phyloP scores from a whole-genome alignment of 2,797 vertebrate species.

The Acrossocheilus wenchowensis region DNA sequence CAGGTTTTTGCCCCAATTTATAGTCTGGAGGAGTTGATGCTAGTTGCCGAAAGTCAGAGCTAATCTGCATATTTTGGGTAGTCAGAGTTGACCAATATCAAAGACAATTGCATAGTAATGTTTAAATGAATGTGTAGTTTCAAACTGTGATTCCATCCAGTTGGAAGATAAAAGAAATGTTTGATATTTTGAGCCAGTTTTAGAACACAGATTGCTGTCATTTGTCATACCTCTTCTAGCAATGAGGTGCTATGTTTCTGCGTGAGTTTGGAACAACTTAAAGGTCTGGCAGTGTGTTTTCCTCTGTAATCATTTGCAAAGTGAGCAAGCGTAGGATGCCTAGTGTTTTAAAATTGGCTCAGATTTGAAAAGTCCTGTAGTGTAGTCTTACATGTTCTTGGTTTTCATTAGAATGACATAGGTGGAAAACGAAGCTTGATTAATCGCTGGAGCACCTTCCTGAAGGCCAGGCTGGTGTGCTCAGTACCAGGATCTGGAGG shows the following conservation, averaged over 20 bases:
- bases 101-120: not conserved
- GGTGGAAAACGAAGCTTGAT: constrained; percentile 87
- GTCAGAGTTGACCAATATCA: not conserved
- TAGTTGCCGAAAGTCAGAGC: not conserved
- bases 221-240: not conserved
- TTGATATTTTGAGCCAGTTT: not conserved
- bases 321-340: not conserved
- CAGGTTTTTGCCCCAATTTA: not conserved
- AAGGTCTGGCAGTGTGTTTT: not conserved
- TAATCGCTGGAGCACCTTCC: constrained; percentile 89
- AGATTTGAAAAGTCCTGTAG: not conserved
- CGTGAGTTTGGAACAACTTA: not conserved
- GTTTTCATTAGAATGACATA: constrained; percentile 78
- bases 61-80: not conserved
- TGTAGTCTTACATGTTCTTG: constrained; percentile 1
- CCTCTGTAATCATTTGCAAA: not conserved
- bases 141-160: not conserved
- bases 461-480: constrained; percentile 83
- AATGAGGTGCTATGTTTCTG: not conserved
- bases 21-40: not conserved
- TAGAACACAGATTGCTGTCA: not conserved
- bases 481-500: constrained; percentile 82
- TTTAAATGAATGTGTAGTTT: not conserved
- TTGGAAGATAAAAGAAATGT: not conserved
- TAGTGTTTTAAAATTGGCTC: not conserved